phyloP scores from a whole-genome alignment of 1,140 invertebrate species.

The Pseudomyrmex dendroicus region DNA sequence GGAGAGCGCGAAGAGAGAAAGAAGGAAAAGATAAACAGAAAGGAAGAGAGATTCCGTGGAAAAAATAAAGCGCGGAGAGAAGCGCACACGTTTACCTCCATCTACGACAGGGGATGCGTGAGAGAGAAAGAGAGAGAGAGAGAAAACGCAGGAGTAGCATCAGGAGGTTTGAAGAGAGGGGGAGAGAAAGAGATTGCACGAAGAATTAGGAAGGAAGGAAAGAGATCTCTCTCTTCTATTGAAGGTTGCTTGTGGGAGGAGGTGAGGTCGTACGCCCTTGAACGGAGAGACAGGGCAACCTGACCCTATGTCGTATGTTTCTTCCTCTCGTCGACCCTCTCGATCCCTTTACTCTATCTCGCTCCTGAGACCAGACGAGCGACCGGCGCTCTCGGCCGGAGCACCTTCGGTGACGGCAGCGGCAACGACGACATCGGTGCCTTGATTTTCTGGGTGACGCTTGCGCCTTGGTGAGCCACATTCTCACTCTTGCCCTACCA shows the following conservation, averaged over 20 bases:
- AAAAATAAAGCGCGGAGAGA: slow-evolving; percentile 10
- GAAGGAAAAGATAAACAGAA: not conserved
- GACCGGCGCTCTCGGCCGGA: slow-evolving; percentile 24
- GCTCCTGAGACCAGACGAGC: not conserved
- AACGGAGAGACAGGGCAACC: slow-evolving; percentile 81
- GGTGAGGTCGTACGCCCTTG: slow-evolving; percentile 81
- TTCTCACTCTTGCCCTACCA: slow-evolving; percentile 26
- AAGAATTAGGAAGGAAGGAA: slow-evolving; percentile 62
- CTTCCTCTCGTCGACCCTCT: slow-evolving; percentile 44
- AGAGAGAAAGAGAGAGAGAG: slow-evolving; percentile 8
- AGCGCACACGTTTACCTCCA: slow-evolving; percentile 21
- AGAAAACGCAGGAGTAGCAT: not conserved
- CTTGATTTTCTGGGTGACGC: slow-evolving; percentile 80
- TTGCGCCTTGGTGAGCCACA: slow-evolving; percentile 68
- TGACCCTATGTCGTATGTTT: slow-evolving; percentile 74
- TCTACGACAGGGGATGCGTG: not conserved
- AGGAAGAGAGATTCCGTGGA: slow-evolving; percentile 2
- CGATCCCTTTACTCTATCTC: not conserved
- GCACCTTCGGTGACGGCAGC: slow-evolving; percentile 7
- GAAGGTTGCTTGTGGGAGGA: slow-evolving; percentile 74
- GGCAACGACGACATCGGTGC: slow-evolving; percentile 37
- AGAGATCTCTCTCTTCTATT: slow-evolving; percentile 62
- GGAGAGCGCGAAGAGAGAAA: not conserved
- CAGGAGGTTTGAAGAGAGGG: not conserved
- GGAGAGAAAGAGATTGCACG: not conserved